phyloP scores from a whole-genome alignment of 2,888 invertebrate species.

The Cantharis rustica region DNA sequence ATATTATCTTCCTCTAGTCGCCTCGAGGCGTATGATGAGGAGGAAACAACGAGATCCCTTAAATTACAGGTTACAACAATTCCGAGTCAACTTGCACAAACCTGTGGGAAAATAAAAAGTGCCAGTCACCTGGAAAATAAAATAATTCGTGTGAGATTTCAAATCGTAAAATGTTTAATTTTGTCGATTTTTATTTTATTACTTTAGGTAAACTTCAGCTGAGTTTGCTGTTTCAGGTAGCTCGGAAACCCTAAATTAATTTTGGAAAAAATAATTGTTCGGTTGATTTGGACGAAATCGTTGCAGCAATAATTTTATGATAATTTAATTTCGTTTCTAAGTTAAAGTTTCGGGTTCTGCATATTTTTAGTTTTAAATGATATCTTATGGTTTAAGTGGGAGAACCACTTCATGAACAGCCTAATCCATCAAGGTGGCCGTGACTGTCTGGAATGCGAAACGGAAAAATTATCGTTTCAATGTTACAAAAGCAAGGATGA shows the following conservation, averaged over 20 bases:
- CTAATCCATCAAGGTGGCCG: slow-evolving; percentile 33
- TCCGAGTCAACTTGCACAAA: slow-evolving; percentile 29
- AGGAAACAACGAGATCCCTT: slow-evolving; percentile 35
- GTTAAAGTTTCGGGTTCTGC: background rate
- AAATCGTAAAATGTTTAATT: background rate
- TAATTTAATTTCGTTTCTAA: background rate
- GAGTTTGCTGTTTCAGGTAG: background rate
- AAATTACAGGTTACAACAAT: slow-evolving; percentile 37
- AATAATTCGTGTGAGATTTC: background rate
- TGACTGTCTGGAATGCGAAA: slow-evolving; percentile 39
- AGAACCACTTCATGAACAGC: slow-evolving; percentile 30
- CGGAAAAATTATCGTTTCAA: slow-evolving; percentile 48
- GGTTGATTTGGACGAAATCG: background rate
- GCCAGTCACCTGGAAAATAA: slow-evolving; percentile 4
- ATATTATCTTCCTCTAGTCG: slow-evolving; percentile 24
- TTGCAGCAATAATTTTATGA: background rate
- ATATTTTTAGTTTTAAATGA: background rate
- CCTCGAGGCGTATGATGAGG: slow-evolving; percentile 26
- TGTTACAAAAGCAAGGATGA: slow-evolving; percentile 46
- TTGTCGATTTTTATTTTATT: background rate
- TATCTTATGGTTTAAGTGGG: slow-evolving; percentile 7
- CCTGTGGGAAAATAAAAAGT: slow-evolving; percentile 27
- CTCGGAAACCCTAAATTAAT: background rate
- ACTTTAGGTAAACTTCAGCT: background rate
- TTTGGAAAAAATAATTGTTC: background rate